Percentiles rank a stretch among this genome's conserved stretches.
These are phyloP conservation scores for Calameuta filiformis DNA, from an alignment of 2,888 invertebrate species.

Conservation along the genomic window DNA sequence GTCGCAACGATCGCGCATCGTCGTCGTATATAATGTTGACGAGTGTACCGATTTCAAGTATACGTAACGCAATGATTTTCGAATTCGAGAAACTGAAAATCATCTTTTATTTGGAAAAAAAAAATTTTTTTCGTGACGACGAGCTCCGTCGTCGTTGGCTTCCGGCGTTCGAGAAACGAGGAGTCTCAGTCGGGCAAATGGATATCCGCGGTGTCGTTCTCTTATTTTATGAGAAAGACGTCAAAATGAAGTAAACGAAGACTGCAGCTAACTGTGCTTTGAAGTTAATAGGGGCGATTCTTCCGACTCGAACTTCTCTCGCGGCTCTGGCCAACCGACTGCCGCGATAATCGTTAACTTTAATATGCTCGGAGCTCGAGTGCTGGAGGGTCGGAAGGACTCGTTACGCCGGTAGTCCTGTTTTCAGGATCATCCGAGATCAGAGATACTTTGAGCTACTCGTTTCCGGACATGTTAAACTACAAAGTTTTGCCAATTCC, in stretches of 20 bases:
- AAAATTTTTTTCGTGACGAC: not conserved
- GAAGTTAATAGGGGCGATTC: not conserved
- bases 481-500: not conserved
- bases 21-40: not conserved
- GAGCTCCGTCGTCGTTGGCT: not conserved
- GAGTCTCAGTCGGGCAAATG: not conserved
- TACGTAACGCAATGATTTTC: not conserved
- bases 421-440: not conserved
- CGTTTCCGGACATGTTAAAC: not conserved
- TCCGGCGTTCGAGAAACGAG: not conserved
- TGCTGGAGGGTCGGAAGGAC: not conserved
- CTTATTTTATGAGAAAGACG: not conserved
- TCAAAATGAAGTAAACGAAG: not conserved
- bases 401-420: not conserved
- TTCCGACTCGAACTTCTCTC: not conserved
- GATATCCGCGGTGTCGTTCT: not conserved
- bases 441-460: not conserved
- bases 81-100: not conserved
- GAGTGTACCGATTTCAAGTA: not conserved
- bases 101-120: not conserved
- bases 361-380: not conserved
- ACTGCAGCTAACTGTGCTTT: not conserved
- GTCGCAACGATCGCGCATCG: not conserved
- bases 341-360: not conserved
- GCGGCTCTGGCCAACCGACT: not conserved